Evolutionary conservation across 2,888 invertebrate species (phyloP).

Genomic region (Dolichopus griseipennis): DNA sequence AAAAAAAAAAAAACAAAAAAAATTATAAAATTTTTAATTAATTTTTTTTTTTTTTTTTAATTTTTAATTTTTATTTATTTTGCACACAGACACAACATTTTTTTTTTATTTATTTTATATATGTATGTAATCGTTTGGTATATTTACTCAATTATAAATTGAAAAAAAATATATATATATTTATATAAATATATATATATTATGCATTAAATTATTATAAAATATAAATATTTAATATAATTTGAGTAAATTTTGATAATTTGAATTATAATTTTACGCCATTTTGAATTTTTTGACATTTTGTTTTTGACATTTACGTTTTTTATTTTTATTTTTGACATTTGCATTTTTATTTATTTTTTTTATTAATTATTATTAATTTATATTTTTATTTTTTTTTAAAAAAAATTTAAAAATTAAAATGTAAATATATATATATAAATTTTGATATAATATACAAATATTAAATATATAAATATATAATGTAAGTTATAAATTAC

Average conservation of each 20-base stretch:
- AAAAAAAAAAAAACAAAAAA: too few relatives aligned
- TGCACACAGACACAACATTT: neutral
- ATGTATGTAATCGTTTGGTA: neutral
- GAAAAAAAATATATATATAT: neutral
- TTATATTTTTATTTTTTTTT: neutral
- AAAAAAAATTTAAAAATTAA: neutral
- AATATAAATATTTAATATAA: neutral
- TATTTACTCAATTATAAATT: neutral
- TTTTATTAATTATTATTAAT: neutral
- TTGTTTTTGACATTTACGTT: too few relatives aligned
- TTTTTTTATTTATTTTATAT: neutral
- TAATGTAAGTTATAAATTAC: neutral
- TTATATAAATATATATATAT: neutral
- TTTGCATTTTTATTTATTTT: neutral
- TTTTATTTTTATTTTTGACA: too few relatives aligned
- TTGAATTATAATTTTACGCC: too few relatives aligned
- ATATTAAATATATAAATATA: too few relatives aligned
- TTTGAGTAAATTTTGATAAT: neutral
- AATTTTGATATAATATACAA: too few relatives aligned
- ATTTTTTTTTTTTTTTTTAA: constrained; percentile 19
- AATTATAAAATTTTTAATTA: too few relatives aligned
- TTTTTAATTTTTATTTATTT: constrained; percentile 25
- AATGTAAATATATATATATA: too few relatives aligned
- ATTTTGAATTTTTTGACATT: too few relatives aligned
- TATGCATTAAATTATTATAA: neutral